Conservation (phyloP, 2,888 invertebrate species). For the Eilema sororculum region DNA sequence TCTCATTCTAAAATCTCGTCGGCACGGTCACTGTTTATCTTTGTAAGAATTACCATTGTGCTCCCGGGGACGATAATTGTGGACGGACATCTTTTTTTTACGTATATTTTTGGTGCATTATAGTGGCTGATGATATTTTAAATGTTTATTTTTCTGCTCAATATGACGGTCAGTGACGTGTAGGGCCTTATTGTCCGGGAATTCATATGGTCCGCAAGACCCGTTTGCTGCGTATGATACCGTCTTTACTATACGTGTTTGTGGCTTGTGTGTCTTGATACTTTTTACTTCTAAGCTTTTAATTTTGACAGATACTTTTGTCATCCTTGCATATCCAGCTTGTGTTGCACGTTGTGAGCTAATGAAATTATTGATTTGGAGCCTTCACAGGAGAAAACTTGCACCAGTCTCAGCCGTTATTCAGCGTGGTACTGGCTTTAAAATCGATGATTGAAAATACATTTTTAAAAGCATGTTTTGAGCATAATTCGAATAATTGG, state of each 20-base stretch:
- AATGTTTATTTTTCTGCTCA: slow-evolving; percentile 85
- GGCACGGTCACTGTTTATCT: slow-evolving; percentile 73
- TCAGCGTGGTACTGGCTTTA: not conserved
- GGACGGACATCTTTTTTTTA: slow-evolving; percentile 63
- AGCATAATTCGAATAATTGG: too few species aligned
- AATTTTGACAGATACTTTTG: not conserved
- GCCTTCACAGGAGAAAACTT: not conserved
- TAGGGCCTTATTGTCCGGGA: slow-evolving; percentile 74
- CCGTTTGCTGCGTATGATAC: slow-evolving; percentile 71
- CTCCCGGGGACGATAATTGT: slow-evolving; percentile 74
- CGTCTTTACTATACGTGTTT: slow-evolving; percentile 59
- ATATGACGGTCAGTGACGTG: slow-evolving; percentile 80
- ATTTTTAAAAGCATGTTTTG: too few species aligned
- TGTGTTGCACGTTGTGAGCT: too few species aligned
- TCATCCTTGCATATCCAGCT: too few species aligned
- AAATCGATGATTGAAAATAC: too few species aligned
- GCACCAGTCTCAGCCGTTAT: not conserved
- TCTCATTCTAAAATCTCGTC: slow-evolving; percentile 59
- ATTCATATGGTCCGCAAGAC: slow-evolving; percentile 68
- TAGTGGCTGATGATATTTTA: slow-evolving; percentile 80
- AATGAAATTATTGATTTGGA: too few species aligned
- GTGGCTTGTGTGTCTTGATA: slow-evolving; percentile 62
- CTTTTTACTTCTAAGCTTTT: slow-evolving; percentile 38
- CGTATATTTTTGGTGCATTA: slow-evolving; percentile 56
- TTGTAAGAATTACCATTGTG: slow-evolving; percentile 76